These are phyloP conservation scores for Pheosia gnoma DNA, from an alignment of 2,888 invertebrate species.

Conservation along the genomic window DNA sequence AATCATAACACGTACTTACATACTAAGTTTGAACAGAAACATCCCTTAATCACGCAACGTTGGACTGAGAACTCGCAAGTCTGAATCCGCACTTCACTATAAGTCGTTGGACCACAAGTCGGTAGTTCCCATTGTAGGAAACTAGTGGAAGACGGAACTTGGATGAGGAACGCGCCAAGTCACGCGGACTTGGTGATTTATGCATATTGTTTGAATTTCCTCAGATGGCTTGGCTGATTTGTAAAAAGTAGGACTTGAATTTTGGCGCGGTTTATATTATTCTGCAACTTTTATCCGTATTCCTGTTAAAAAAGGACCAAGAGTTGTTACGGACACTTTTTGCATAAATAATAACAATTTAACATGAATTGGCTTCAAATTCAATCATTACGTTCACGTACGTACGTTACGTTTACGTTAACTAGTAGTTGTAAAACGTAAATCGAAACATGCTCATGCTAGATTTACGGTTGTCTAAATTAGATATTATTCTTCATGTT, in stretches of 20 bases:
- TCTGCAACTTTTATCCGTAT: too few relatives aligned
- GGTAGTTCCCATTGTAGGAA: background rate
- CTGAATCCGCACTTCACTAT: background rate
- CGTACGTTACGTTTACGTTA: too few relatives aligned
- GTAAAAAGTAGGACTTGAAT: background rate
- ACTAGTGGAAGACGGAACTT: conserved; percentile 2
- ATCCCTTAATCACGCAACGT: background rate
- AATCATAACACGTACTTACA: background rate
- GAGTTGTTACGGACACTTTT: too few relatives aligned
- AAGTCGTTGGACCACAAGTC: background rate
- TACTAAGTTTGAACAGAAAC: background rate
- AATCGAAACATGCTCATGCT: too few relatives aligned
- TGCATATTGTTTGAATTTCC: conserved; percentile 27
- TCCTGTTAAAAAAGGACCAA: too few relatives aligned
- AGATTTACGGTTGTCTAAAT: too few relatives aligned
- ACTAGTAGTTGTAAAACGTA: too few relatives aligned
- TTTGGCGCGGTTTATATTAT: too few relatives aligned
- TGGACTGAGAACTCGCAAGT: background rate
- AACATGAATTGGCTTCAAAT: too few relatives aligned
- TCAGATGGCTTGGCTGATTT: conserved; percentile 1
- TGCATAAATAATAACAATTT: too few relatives aligned
- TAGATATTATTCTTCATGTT: too few relatives aligned
- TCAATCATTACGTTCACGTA: too few relatives aligned
- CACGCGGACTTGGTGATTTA: conserved; percentile 26
- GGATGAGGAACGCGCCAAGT: conserved; percentile 11